Evolutionary conservation across 2,113 vertebrate genomes (phyloP), one percentile per base, ranked within the genome.

Genomic region (Plecotus auritus): DNA sequence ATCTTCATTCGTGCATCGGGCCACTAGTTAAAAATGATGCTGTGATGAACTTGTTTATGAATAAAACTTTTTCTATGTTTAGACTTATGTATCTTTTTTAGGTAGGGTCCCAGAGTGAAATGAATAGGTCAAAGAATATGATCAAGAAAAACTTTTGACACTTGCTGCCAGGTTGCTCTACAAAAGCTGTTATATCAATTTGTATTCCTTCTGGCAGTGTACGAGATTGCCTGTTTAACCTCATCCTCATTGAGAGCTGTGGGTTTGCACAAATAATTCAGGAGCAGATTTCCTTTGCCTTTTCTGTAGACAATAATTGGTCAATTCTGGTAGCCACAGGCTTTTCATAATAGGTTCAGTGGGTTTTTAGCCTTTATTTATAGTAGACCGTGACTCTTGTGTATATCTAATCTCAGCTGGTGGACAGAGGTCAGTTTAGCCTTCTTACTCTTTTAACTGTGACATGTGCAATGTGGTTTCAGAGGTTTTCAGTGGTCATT

Each of bases 291-390:
- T 96, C 35, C 45, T 14, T 78, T 78, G 35, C 54, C n/a, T 22
- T 81, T 81, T 66, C 22, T 78, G 4, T 73, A 20, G 23, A 83
- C 61, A 73, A 2, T 66, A 37, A 72, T 37, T 85, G 23, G 47
- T 87, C 16, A 3, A 37, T 88, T 74, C 40, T 88, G 42, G 14
- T 85, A 28, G 40, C 86, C 66, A 35, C 76, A 51, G 45, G 45
- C 35, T 95, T 96, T 83, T 22, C 7, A 9, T 64, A 54, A 23
- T 22, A 87, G 51, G 51, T 17, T 93, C n/a, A 67, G 7, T 32
- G 85, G n/a, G 30, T 16, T 83, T 95, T 94, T 95, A 54, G 92
- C 51, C 51, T 92, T 81, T 76, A 72, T 13, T 85, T 64, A 12
- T 45, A 12, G 61, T 67, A 94, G 54, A 73, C 20, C 54, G 73